Evolutionary conservation across 2,797 vertebrate species (phyloP).

Genomic region (Gastrophryne carolinensis): DNA sequence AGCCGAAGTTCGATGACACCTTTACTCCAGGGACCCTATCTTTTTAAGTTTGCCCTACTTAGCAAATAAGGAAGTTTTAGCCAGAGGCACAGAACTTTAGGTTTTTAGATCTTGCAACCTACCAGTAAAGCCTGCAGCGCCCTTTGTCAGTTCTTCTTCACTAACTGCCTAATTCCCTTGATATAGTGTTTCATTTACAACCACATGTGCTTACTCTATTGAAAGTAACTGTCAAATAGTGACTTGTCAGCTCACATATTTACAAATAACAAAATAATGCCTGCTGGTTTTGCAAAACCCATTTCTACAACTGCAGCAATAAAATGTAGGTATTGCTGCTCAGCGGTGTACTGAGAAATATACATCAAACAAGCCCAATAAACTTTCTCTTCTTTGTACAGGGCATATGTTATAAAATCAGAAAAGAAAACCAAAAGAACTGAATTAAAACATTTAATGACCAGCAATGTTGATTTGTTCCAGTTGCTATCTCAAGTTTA

Average conservation of each 20-base stretch:
- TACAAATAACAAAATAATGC: constrained; percentile 45
- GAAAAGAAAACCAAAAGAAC: background rate
- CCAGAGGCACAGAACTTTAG: constrained; percentile 40
- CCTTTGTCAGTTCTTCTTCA: constrained; percentile 39
- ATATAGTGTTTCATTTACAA: constrained; percentile 45
- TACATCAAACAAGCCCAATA: constrained; percentile 12
- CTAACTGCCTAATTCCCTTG: constrained; percentile 46
- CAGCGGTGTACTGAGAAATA: constrained; percentile 13
- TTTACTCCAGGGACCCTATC: constrained; percentile 12
- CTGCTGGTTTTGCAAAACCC: constrained; percentile 34
- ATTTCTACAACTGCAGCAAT: constrained; percentile 30
- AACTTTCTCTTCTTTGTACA: constrained; percentile 6
- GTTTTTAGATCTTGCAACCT: constrained; percentile 41
- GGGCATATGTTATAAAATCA: background rate
- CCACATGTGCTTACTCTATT: constrained; percentile 32
- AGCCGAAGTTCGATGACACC: constrained; percentile 8
- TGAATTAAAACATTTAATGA: background rate
- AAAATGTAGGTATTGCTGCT: constrained; percentile 17
- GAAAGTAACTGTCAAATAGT: constrained; percentile 44
- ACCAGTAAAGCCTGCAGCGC: constrained; percentile 48
- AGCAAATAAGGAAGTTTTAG: constrained; percentile 37
- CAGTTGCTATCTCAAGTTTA: no score
- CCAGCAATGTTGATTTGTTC: background rate
- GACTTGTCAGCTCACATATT: constrained; percentile 44
- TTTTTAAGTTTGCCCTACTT: constrained; percentile 34